Conservation (phyloP, 2,113 vertebrate species). For the Ochotona curzoniae region DNA sequence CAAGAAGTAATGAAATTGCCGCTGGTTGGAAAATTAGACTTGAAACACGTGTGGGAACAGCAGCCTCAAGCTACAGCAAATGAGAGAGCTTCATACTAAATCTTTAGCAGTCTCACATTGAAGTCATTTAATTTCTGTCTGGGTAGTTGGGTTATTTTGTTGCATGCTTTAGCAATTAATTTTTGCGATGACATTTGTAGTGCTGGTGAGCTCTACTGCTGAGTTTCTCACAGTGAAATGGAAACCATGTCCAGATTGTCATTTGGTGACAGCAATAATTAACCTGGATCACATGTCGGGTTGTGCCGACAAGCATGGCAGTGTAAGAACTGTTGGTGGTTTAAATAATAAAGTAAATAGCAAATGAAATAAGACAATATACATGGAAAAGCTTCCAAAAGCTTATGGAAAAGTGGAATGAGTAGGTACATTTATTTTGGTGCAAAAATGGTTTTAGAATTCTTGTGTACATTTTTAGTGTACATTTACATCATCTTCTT, state of each 20-base stretch:
- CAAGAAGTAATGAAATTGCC: conserved; percentile 35
- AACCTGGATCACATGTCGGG: conserved; percentile 43
- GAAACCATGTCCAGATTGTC: conserved; percentile 48
- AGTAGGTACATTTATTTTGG: too few relatives aligned
- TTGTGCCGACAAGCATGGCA: conserved; percentile 4
- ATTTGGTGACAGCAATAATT: conserved; percentile 54
- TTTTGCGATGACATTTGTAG: conserved; percentile 49
- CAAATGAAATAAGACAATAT: neutral
- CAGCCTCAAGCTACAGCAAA: conserved; percentile 48
- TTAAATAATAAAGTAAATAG: neutral
- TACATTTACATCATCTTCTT: too few relatives aligned
- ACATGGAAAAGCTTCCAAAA: neutral
- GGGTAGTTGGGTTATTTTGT: conserved; percentile 71
- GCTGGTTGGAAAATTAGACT: conserved; percentile 55
- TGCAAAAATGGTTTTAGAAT: too few relatives aligned
- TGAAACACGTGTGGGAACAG: conserved; percentile 23
- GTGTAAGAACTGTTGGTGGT: neutral
- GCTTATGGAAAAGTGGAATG: neutral
- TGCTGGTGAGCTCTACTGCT: neutral
- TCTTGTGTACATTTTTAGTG: too few relatives aligned
- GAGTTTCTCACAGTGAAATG: conserved; percentile 51
- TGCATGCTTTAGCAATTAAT: conserved; percentile 71
- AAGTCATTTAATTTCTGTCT: conserved; percentile 49
- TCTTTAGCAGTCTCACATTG: conserved; percentile 40
- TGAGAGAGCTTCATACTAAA: conserved; percentile 32